Evolutionary conservation across 2,113 vertebrate species (phyloP), one percentile per base, ranked within the genome.

Genomic region (Vanacampus margaritifer): DNA sequence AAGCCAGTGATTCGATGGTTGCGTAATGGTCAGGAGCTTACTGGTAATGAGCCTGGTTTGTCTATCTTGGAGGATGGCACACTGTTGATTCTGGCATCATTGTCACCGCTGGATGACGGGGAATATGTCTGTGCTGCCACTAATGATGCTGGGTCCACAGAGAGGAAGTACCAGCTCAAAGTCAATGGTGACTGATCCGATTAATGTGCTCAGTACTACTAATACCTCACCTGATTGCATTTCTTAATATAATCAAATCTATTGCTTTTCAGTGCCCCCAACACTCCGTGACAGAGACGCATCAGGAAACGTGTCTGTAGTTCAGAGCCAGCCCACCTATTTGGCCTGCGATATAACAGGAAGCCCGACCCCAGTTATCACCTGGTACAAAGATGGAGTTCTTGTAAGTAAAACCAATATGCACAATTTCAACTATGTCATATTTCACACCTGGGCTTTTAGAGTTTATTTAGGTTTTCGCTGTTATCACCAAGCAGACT

Each of bases 1-100:
- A 95, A 94, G 70, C 97, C 97, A 11, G 80, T 92, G 46, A 93
- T 99, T 76, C 93, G 90, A n/a, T 99, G 97, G 97, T 78, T 95
- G 17, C 92, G 71, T 51, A 96, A 98, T 6, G 95, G 94, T 1
- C 93, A 92, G 76, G 93, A 95, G 61, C 75, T 99, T 81, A 93
- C 81, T 0, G 95, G 95, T 41, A 91, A 76, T 0, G 96, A 99
- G 82, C 93, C 94, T 0, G 95, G 95, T 1, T 75, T 99, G 73
- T 94, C 94, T 1, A 46, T 99, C 83, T 77, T 93, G 80, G 94
- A 97, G 75, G 93, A 94, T 0, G 95, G 94, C 3, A 91, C 89
- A 0, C 78, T 96, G 72, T 89, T 99, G 65, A 84, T 95, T 68
- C 93, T 99, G 67, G 90, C 91, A 68, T 93, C 95, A 3, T 88